Percentiles rank a stretch among this genome's conserved stretches.
Evolutionary conservation across 2,888 invertebrate genomes (phyloP).

Genomic region (Tinea trinotella): DNA sequence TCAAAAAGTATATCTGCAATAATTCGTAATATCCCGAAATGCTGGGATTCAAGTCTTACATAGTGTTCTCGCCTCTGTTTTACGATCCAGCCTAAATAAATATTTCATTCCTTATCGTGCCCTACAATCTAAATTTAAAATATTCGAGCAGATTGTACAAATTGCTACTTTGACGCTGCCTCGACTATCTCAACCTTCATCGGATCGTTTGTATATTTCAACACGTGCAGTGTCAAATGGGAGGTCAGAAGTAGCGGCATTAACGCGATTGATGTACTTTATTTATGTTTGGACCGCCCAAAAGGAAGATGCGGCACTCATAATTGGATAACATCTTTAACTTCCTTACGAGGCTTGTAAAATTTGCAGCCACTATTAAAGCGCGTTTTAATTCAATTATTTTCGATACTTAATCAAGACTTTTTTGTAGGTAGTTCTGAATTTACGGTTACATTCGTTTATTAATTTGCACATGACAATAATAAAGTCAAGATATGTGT

Average conservation of each 20-base stretch:
- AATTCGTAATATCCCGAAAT: neutral
- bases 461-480: neutral
- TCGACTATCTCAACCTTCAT: slow-evolving; percentile 42
- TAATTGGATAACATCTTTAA: slow-evolving; percentile 18
- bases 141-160: slow-evolving; percentile 44
- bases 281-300: slow-evolving; percentile 28
- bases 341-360: slow-evolving; percentile 5
- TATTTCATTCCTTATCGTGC: slow-evolving; percentile 8
- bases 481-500: neutral
- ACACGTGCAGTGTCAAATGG: slow-evolving; percentile 30
- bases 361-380: slow-evolving; percentile 17
- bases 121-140: slow-evolving; percentile 31
- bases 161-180: slow-evolving; percentile 54
- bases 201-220: slow-evolving; percentile 36
- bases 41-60: neutral
- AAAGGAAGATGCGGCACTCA: slow-evolving; percentile 27
- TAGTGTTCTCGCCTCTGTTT: slow-evolving; percentile 8
- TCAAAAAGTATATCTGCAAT: neutral
- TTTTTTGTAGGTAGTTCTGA: neutral
- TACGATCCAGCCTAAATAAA: neutral
- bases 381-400: slow-evolving; percentile 6
- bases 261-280: slow-evolving; percentile 3
- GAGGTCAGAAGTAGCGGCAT: neutral
- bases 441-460: too few relatives aligned
- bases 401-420: slow-evolving; percentile 10